Conservation (phyloP, 1,140 invertebrate species). For the Lordiphosa mommai region DNA sequence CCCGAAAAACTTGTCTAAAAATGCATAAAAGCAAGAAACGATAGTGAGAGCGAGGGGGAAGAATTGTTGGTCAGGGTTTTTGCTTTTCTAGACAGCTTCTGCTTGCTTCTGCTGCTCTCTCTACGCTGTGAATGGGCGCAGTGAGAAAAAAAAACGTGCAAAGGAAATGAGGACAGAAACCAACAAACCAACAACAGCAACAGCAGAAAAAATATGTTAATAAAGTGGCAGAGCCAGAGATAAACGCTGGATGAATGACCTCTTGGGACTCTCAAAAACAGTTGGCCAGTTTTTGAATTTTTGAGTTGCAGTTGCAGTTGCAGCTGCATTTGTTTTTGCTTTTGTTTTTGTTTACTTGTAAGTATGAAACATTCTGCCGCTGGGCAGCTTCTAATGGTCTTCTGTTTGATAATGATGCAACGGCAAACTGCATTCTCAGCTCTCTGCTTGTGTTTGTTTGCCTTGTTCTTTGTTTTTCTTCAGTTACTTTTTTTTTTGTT, state of each 20-base stretch:
- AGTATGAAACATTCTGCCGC: constrained; percentile 7
- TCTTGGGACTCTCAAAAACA: constrained; percentile 32
- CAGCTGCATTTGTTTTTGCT: not conserved
- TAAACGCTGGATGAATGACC: constrained; percentile 74
- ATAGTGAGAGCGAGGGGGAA: constrained; percentile 1
- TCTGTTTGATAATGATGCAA: constrained; percentile 2
- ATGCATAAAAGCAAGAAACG: constrained; percentile 36
- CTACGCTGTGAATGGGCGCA: not conserved
- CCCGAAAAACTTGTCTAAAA: constrained; percentile 21
- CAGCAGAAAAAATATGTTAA: constrained; percentile 61
- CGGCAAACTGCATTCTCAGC: constrained; percentile 17
- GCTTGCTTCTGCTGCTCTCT: not conserved
- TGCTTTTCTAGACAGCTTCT: constrained; percentile 30
- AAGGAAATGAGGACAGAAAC: constrained; percentile 41
- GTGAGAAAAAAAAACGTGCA: constrained; percentile 16
- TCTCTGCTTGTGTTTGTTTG: constrained; percentile 28
- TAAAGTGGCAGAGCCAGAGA: constrained; percentile 42
- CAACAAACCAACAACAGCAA: constrained; percentile 28
- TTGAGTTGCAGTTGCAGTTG: too few species aligned
- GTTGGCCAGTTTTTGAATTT: not conserved
- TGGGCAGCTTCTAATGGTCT: not conserved
- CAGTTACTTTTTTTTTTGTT: constrained; percentile 29
- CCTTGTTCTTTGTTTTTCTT: constrained; percentile 10
- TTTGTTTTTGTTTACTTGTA: not conserved
- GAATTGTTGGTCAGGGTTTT: constrained; percentile 5